Evolutionary conservation across 2,888 invertebrate species (phyloP).

Genomic region (Noctua janthe): DNA sequence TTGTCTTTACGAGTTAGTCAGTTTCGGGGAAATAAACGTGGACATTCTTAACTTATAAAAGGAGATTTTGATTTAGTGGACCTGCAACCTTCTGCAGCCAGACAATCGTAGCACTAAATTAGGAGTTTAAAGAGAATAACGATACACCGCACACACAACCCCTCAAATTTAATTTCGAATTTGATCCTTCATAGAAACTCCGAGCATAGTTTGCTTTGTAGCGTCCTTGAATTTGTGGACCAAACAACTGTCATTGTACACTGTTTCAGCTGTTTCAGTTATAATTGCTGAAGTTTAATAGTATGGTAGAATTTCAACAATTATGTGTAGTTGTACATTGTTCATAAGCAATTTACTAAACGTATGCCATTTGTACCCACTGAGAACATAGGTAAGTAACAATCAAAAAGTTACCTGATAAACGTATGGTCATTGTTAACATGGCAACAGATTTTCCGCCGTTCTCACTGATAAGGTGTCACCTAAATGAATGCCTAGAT

Average conservation of each 20-base stretch:
- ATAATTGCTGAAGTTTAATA: not conserved
- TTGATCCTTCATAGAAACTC: not conserved
- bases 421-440: not conserved
- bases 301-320: not conserved
- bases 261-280: not conserved
- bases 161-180: not conserved
- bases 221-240: not conserved
- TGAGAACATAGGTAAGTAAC: not conserved
- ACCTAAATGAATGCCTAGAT: too few species aligned
- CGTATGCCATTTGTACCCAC: not conserved
- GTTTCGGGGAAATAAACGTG: too few species aligned
- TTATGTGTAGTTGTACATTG: slow-evolving; percentile 8
- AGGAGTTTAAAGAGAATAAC: too few species aligned
- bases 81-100: too few species aligned
- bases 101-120: too few species aligned
- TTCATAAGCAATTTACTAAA: not conserved
- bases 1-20: too few species aligned
- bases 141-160: too few species aligned
- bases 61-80: too few species aligned
- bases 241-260: not conserved
- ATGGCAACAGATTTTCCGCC: not conserved
- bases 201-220: not conserved
- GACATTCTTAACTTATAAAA: too few species aligned
- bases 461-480: not conserved
- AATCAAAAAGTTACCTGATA: not conserved